Evolutionary conservation across 2,797 vertebrate species (phyloP).

Genomic region (Gymnocypris eckloni): DNA sequence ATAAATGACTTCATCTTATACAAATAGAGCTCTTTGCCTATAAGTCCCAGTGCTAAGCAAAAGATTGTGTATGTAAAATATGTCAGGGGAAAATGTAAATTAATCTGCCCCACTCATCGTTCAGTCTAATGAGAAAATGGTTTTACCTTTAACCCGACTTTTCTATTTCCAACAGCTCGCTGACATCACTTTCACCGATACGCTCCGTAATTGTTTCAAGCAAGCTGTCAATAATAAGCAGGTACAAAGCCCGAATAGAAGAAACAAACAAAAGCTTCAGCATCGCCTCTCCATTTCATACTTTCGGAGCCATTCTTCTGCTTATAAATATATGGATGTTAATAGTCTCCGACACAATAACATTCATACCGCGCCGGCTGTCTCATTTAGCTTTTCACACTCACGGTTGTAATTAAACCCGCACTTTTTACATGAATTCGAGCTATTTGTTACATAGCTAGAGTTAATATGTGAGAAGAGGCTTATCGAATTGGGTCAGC

Average conservation of each 20-base stretch:
- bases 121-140: constrained; percentile 78
- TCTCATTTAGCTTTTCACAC: constrained; percentile 75
- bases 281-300: constrained; percentile 1
- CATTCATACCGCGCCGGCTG: constrained; percentile 64
- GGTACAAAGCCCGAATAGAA: constrained; percentile 43
- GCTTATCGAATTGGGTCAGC: constrained; percentile 85
- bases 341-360: constrained; percentile 52
- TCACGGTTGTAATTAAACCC: constrained; percentile 81
- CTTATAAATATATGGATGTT: constrained; percentile 39
- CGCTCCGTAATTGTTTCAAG: constrained; percentile 77
- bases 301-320: constrained; percentile 37
- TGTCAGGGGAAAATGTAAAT: constrained; percentile 84
- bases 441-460: constrained; percentile 79
- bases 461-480: constrained; percentile 82
- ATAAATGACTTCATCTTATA: constrained; percentile 98
- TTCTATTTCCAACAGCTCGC: constrained; percentile 73
- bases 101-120: constrained; percentile 85
- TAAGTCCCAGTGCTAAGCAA: constrained; percentile 86
- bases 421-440: constrained; percentile 69
- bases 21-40: constrained; percentile 94
- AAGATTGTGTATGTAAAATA: constrained; percentile 86
- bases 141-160: constrained; percentile 63
- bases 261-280: constrained; percentile 29
- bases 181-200: constrained; percentile 71
- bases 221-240: constrained; percentile 54